Evolutionary conservation across 37 sponge, comb jelly and placozoan species (phyloP).

Genomic region (Hormiphora californensis): DNA sequence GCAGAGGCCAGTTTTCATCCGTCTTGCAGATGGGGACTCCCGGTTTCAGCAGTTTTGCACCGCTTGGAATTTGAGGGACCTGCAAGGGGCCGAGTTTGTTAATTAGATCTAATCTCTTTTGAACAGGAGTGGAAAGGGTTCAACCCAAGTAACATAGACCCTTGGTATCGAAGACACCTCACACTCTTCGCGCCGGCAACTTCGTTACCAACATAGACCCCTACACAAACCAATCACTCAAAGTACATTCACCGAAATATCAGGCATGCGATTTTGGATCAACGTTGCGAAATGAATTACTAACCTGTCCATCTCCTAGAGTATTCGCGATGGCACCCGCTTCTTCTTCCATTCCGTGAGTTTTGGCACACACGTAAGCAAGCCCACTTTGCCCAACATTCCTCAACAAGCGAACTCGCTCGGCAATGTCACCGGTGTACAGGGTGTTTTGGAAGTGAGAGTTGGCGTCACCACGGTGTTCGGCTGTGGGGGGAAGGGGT

Average conservation of each 20-base stretch:
- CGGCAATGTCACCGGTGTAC: conserved; percentile 76
- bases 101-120: too few relatives aligned
- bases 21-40: conserved; percentile 69
- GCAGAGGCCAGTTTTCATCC: conserved; percentile 87
- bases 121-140: too few relatives aligned
- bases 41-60: conserved; percentile 77
- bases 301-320: conserved; percentile 66
- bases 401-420: conserved; percentile 75
- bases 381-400: conserved; percentile 79
- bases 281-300: too few relatives aligned
- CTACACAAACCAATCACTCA: too few relatives aligned
- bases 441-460: conserved; percentile 91
- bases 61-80: conserved; percentile 4
- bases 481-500: too few relatives aligned
- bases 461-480: conserved; percentile 65
- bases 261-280: too few relatives aligned
- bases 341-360: conserved; percentile 84
- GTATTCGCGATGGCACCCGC: conserved; percentile 66
- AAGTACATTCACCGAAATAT: too few relatives aligned
- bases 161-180: neutral
- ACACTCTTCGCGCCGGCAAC: too few relatives aligned
- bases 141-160: too few relatives aligned
- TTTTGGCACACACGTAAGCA: conserved; percentile 92
- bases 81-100: too few relatives aligned
- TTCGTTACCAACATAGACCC: too few relatives aligned